These are phyloP conservation scores for Myoxocephalus aenaeus DNA, from an alignment of 2,797 vertebrate species.

Conservation along the genomic window DNA sequence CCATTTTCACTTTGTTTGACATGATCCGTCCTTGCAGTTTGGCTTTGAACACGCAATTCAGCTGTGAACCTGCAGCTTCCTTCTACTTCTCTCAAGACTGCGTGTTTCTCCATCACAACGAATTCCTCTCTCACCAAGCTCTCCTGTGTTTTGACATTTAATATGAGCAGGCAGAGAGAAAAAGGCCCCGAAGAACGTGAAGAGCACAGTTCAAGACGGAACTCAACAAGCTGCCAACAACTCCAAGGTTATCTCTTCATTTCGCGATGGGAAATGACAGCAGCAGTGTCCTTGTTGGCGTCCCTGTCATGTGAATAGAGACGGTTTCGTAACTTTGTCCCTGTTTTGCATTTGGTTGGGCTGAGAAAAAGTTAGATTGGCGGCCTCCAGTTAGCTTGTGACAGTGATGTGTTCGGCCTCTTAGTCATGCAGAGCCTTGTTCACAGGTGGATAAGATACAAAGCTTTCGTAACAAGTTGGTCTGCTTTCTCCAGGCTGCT, in stretches of 20 bases:
- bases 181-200: conserved; percentile 26
- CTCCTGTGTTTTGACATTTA: conserved; percentile 51
- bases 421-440: conserved; percentile 18
- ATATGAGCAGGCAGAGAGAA: conserved; percentile 48
- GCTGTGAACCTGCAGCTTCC: conserved; percentile 16
- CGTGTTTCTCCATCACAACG: conserved; percentile 18
- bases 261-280: conserved; percentile 60
- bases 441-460: conserved; percentile 27
- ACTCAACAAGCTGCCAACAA: conserved; percentile 34
- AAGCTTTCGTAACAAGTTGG: conserved; percentile 18
- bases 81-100: conserved; percentile 13
- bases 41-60: conserved; percentile 2
- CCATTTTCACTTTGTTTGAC: conserved; percentile 44
- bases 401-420: conserved; percentile 34
- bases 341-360: conserved; percentile 27
- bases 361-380: conserved; percentile 32
- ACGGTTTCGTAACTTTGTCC: conserved; percentile 32
- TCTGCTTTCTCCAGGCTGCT: conserved; percentile 20
- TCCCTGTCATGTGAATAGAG: conserved; percentile 47
- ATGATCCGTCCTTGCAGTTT: conserved; percentile 2
- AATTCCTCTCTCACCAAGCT: conserved; percentile 40
- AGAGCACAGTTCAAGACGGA: conserved; percentile 28
- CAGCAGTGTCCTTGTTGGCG: conserved; percentile 44
- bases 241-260: conserved; percentile 60
- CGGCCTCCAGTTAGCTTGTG: conserved; percentile 9